phyloP scores from a whole-genome alignment of 1,140 invertebrate genomes.

The Drosophila parabipectinata region DNA sequence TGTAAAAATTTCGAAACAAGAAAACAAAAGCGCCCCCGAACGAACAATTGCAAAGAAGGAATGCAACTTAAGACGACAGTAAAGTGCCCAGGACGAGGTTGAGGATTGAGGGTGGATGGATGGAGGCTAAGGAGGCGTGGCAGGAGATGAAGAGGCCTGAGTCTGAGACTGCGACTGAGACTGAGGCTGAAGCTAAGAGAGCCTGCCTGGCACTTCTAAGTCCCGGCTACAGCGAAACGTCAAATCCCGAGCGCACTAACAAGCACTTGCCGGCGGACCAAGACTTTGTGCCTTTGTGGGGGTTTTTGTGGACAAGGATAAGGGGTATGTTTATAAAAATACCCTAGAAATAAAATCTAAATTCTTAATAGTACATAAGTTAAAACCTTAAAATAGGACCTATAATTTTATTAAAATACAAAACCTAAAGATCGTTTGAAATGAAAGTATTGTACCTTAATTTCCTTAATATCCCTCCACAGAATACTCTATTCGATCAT shows the following conservation, averaged over 20 bases:
- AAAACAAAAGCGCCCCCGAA: conserved; percentile 70
- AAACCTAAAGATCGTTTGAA: no score
- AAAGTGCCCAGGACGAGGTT: conserved; percentile 3
- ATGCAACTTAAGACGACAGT: conserved; percentile 65
- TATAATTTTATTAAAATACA: no score
- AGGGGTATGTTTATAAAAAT: conserved; percentile 11
- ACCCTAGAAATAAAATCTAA: conserved; percentile 5
- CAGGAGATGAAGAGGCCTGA: conserved; percentile 22
- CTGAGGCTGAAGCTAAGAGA: conserved; percentile 16
- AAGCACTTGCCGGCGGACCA: conserved; percentile 64
- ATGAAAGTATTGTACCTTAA: not conserved
- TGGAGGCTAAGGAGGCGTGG: not conserved
- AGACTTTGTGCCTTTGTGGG: conserved; percentile 32
- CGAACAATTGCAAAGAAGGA: conserved; percentile 70
- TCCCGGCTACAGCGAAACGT: conserved; percentile 64
- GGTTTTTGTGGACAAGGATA: not conserved
- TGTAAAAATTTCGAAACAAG: conserved; percentile 71
- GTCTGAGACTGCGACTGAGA: conserved; percentile 1
- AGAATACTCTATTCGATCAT: conserved; percentile 23
- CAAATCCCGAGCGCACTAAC: conserved; percentile 73
- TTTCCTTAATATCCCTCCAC: not conserved
- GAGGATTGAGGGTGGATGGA: not conserved
- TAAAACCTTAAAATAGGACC: no score
- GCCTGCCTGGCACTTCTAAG: conserved; percentile 68
- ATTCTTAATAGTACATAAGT: no score